A percentile compares a stretch with the other conserved stretches of the same genome.
Conservation (phyloP, 2,888 invertebrate species). For the Ditula angustiorana region DNA sequence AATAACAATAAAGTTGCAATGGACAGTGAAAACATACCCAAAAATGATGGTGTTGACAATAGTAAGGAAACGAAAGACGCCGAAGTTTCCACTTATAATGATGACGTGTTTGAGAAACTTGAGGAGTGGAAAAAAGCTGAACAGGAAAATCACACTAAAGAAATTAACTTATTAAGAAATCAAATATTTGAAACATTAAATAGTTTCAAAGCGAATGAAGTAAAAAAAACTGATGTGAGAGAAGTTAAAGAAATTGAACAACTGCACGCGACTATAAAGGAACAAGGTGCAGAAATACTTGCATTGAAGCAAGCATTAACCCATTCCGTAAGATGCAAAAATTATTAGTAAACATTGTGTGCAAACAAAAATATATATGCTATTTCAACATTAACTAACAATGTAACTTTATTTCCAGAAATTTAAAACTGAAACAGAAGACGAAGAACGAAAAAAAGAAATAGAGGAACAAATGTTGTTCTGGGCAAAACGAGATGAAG, state of each 20-base stretch:
- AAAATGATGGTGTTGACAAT: conserved; percentile 31
- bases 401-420: conserved; percentile 56
- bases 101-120: conserved; percentile 69
- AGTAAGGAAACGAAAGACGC: conserved; percentile 64
- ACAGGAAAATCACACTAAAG: conserved; percentile 81
- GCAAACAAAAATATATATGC: background rate
- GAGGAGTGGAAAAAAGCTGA: conserved; percentile 83
- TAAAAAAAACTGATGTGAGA: conserved; percentile 48
- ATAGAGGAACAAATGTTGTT: conserved; percentile 65
- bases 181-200: conserved; percentile 75
- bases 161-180: conserved; percentile 74
- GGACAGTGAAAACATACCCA: conserved; percentile 35
- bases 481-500: conserved; percentile 70
- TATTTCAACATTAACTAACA: background rate
- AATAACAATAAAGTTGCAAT: conserved; percentile 46
- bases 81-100: conserved; percentile 65
- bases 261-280: conserved; percentile 73
- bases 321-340: conserved; percentile 63
- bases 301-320: conserved; percentile 76
- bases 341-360: background rate
- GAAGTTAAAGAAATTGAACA: conserved; percentile 68
- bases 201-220: conserved; percentile 63
- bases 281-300: conserved; percentile 82
- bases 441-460: conserved; percentile 61
- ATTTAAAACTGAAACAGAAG: conserved; percentile 56